Percentiles rank a stretch among this genome's conserved stretches.
phyloP scores from a whole-genome alignment of 2,113 vertebrate species.

The Bujurquina vittata region DNA sequence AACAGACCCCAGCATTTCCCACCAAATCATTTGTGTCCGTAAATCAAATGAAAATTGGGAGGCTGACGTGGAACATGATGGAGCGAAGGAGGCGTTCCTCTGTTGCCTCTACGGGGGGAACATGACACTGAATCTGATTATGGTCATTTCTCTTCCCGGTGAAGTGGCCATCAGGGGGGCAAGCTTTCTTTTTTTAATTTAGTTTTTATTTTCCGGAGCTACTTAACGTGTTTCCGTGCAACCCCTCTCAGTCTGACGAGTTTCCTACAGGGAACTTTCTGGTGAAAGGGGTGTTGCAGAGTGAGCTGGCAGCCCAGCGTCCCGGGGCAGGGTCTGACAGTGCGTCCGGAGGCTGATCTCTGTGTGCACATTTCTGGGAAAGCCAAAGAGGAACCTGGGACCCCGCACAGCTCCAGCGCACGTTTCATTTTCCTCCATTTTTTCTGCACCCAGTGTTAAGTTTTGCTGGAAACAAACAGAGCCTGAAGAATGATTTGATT shows the following conservation, averaged over 20 bases:
- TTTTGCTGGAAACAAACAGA: neutral
- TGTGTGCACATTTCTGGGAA: conserved; percentile 71
- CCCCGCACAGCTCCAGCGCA: conserved; percentile 9
- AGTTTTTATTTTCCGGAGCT: neutral
- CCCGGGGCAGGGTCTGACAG: conserved; percentile 57
- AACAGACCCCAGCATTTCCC: too few relatives aligned
- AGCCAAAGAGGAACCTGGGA: conserved; percentile 47
- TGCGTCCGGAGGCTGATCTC: conserved; percentile 65
- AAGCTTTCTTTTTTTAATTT: neutral
- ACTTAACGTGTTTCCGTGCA: neutral
- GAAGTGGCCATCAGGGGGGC: neutral
- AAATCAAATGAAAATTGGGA: neutral
- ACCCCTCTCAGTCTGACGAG: neutral
- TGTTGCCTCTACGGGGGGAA: conserved; percentile 18
- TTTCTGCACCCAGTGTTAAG: neutral
- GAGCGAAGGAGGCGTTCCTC: conserved; percentile 29
- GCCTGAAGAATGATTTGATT: neutral
- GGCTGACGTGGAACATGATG: neutral
- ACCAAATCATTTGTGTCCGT: too few relatives aligned
- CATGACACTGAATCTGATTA: conserved; percentile 28
- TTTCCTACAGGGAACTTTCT: neutral
- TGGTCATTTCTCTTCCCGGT: conserved; percentile 16
- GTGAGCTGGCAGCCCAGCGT: conserved; percentile 53
- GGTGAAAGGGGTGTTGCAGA: conserved; percentile 25
- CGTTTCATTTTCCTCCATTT: neutral